Base-by-base conservation (phyloP, 2,113 vertebrate genomes). In the Oncorhynchus kisutch region DNA sequence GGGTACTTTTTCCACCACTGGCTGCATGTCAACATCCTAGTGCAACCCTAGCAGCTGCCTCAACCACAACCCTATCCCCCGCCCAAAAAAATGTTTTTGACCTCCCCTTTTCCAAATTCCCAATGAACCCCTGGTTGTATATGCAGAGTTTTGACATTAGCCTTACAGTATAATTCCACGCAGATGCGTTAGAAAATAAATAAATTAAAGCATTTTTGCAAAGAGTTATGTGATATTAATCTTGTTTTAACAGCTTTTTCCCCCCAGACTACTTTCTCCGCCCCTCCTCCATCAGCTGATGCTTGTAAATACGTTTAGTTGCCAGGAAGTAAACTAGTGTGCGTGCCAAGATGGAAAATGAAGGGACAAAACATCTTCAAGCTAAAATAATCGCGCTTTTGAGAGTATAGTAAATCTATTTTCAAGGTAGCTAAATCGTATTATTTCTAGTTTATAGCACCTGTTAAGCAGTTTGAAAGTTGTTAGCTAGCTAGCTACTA, bases 231-330 rank as follows among this genome's bases (percentile, higher is more conserved):
- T 8, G 39, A 39, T 39, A 39, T 39, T 51, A 14, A 51, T 11
- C 0, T 51, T 51, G 6, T 14, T 3, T 51, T 12, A 13, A 22
- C 5, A 22, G 14, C 4, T 60, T 22, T 60, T 14, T 22, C 22
- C 2, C 2, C n/a, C 5, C 59, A 9, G n/a, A 22, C 49, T 34
- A 5, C n/a, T 13, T 22, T 22, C 5, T 24, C 59, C 67, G 39
- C 82, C 79, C 83, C 88, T 85, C 88, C 89, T 85, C 84, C 77
- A 82, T 87, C 91, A 92, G 91, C 91, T 92, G 91, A 89, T 88
- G 83, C 84, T 78, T 82, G 81, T 74, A 78, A 81, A 82, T 81
- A 75, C 75, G 75, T 3, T 76, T 69, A 80, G 80, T 66, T 13
- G 78, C 69, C 92, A 91, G 93, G 91, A 94, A 94, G 91, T 91